Percentiles rank a stretch among this genome's conserved stretches.
phyloP scores from a whole-genome alignment of 2,888 invertebrate genomes.

The Byasa hedistus region DNA sequence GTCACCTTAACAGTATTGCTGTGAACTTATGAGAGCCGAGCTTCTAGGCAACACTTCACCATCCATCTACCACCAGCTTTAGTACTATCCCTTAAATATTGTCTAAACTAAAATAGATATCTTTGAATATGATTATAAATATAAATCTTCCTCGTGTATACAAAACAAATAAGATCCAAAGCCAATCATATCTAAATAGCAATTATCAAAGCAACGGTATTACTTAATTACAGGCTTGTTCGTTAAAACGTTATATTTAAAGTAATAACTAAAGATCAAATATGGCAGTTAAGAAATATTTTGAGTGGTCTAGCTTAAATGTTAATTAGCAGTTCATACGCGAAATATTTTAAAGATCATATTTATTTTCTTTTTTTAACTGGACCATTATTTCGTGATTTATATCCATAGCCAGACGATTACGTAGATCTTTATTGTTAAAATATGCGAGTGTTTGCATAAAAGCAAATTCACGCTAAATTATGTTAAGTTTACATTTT shows the following conservation, averaged over 20 bases:
- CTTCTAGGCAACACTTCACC: too few relatives aligned
- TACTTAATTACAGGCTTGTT: constrained; percentile 17
- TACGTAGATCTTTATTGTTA: constrained; percentile 3
- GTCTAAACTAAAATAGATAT: too few relatives aligned
- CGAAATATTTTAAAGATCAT: too few relatives aligned
- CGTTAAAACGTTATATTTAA: constrained; percentile 16
- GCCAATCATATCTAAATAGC: constrained; percentile 13
- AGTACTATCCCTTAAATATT: too few relatives aligned
- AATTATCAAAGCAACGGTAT: constrained; percentile 27
- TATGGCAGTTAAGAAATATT: constrained; percentile 5
- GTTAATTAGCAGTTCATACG: not conserved
- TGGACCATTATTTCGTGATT: too few relatives aligned
- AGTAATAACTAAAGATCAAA: constrained; percentile 4
- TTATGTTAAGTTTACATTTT: not conserved
- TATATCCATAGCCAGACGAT: not conserved
- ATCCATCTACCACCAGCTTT: too few relatives aligned
- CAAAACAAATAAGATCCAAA: constrained; percentile 15
- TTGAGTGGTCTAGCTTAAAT: not conserved
- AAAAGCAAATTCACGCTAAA: not conserved
- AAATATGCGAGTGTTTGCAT: constrained; percentile 3
- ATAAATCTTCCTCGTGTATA: not conserved
- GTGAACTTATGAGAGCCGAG: too few relatives aligned
- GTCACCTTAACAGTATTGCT: too few relatives aligned
- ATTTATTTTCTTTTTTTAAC: too few relatives aligned
- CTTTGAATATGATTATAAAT: too few relatives aligned